Evolutionary conservation across 2,888 invertebrate species (phyloP), one percentile per base, ranked within the genome.

Genomic region (Drosophila glabriapex): DNA sequence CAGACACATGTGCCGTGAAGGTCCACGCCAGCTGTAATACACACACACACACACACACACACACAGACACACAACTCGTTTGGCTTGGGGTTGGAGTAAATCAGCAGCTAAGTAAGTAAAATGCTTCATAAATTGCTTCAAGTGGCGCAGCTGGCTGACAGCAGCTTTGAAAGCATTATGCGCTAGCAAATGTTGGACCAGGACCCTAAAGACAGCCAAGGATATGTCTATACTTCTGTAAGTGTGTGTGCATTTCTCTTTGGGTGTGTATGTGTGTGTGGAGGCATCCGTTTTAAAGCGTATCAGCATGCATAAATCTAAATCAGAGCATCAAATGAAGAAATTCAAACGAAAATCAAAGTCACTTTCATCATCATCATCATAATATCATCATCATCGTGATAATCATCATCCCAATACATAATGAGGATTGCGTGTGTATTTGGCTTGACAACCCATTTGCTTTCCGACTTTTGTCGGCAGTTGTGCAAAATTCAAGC

Each of bases 51-150:
- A 39, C 19, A 59, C 22, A 59, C n/a, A 58, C 53, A 56, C 25
- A 41, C n/a, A n/a, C n/a, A n/a, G n/a, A n/a, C 31, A 35, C 54
- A 61, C 37, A 37, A 33, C 67, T 77, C 62, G 60, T 43, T 76
- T 68, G 68, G 64, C 41, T 56, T 69, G 64, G 71, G 68, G 55
- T 73, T 70, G 72, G 73, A 85, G 83, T 88, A 85, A 85, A 85
- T 85, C 85, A 90, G 90, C 88, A 88, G 85, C 85, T 85, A 90
- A 85, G 88, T 85, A 84, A 85, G 85, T 90, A 88, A 85, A 90
- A 90, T 90, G 90, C 85, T 90, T 85, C 85, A 90, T 90, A 85
- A 90, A 85, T 85, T 85, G 88, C 89, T 82, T 82, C 85, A 90
- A 90, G 85, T 85, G 90, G 80, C 80, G 69, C 89, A 88, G 90